Percentiles rank a stretch among this genome's conserved stretches.
phyloP scores from a whole-genome alignment of 2,797 vertebrate species.

The Psittacula derbiana region DNA sequence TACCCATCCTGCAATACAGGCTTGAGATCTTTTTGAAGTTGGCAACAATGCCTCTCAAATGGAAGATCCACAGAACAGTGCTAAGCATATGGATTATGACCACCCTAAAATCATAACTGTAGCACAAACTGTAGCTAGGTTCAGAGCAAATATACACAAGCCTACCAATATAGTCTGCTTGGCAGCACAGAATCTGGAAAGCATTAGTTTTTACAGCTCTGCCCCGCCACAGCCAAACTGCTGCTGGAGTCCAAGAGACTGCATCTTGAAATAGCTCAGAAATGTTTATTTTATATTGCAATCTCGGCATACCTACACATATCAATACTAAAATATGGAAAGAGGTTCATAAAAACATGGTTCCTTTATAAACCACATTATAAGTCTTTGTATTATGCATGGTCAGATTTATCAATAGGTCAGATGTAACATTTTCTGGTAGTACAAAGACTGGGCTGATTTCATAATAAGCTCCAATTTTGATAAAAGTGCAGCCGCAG shows the following conservation, averaged over 20 bases:
- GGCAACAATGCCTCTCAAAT: not conserved
- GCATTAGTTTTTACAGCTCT: not conserved
- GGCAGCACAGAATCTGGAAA: not conserved
- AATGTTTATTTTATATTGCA: not conserved
- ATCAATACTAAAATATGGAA: not conserved
- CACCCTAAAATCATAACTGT: not conserved
- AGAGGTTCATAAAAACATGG: not conserved
- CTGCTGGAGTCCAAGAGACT: not conserved
- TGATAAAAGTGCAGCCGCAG: not conserved
- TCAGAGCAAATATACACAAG: not conserved
- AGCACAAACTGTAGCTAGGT: not conserved
- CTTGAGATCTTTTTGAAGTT: not conserved
- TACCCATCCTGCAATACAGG: not conserved
- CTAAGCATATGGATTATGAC: not conserved
- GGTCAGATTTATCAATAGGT: not conserved
- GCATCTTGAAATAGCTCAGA: not conserved
- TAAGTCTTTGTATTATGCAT: not conserved
- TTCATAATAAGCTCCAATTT: not conserved
- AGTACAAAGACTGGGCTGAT: not conserved
- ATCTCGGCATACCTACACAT: not conserved
- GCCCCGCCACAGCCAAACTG: not conserved
- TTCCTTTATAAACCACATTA: not conserved
- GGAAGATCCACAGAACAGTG: not conserved
- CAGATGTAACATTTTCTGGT: not conserved
- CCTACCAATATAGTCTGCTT: not conserved